Percentiles rank a stretch among this genome's conserved stretches.
Conservation (phyloP, 2,888 invertebrate species). For the Molorchus minor region DNA sequence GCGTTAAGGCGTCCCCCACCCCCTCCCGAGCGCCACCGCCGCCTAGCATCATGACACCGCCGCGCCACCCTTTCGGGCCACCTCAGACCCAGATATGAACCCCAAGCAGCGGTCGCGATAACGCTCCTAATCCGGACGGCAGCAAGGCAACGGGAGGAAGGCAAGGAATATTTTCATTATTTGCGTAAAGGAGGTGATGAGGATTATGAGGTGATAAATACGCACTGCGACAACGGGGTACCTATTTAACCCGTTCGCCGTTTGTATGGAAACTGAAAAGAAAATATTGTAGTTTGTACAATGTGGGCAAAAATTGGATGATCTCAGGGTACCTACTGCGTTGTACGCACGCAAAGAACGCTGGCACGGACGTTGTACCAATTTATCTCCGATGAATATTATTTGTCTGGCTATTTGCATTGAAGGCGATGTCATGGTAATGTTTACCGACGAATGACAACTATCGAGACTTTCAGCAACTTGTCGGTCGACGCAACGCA, state of each 20-base stretch:
- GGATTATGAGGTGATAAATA: background rate
- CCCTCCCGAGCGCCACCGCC: slow-evolving; percentile 42
- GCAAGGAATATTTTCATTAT: background rate
- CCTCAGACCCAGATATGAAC: slow-evolving; percentile 53
- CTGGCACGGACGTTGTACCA: no score
- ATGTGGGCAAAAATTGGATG: no score
- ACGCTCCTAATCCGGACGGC: slow-evolving; percentile 35
- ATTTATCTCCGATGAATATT: no score
- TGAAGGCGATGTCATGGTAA: background rate
- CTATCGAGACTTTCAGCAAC: slow-evolving; percentile 10
- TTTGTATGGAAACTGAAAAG: no score
- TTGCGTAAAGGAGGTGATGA: background rate
- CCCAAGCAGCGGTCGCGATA: slow-evolving; percentile 46
- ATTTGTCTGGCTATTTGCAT: no score
- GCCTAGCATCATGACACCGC: slow-evolving; percentile 52
- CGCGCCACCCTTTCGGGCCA: slow-evolving; percentile 51
- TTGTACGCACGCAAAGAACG: no score
- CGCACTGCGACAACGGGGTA: background rate
- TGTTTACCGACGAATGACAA: background rate
- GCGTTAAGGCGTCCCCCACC: slow-evolving; percentile 52
- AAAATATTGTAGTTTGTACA: no score
- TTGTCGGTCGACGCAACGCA: slow-evolving; percentile 5
- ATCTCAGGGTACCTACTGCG: no score
- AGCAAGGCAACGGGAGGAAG: slow-evolving; percentile 3
- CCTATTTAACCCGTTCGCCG: no score